Evolutionary conservation across 2,113 vertebrate species (phyloP).

Genomic region (Coregonus clupeaformis): DNA sequence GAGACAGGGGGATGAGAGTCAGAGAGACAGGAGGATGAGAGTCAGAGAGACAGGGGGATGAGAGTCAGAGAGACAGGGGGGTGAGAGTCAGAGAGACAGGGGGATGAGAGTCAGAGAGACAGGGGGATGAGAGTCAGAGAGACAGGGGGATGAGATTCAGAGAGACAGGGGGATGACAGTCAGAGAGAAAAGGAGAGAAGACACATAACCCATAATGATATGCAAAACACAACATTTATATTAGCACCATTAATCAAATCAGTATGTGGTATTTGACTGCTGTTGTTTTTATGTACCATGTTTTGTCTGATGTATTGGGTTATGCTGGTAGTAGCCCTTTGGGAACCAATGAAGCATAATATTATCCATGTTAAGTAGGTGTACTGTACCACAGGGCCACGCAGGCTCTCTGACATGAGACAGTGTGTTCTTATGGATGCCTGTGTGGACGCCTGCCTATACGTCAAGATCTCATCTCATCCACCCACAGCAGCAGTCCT

Average conservation of each 20-base stretch:
- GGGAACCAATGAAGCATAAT: not conserved
- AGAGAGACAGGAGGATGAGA: too few species aligned
- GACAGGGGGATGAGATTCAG: too few species aligned
- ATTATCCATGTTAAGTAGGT: constrained; percentile 58
- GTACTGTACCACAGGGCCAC: not conserved
- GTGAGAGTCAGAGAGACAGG: too few species aligned
- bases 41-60: too few species aligned
- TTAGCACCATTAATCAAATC: too few species aligned
- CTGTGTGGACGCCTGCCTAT: constrained; percentile 11
- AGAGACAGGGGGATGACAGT: too few species aligned
- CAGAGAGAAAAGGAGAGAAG: constrained; percentile 48
- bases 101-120: too few species aligned
- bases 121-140: too few species aligned
- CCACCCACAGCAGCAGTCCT: constrained; percentile 66
- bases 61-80: too few species aligned
- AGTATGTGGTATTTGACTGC: not conserved
- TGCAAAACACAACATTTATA: not conserved
- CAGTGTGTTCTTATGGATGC: constrained; percentile 52
- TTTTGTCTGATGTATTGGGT: constrained; percentile 64
- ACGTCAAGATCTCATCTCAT: constrained; percentile 60
- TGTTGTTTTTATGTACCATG: not conserved
- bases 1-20: too few species aligned
- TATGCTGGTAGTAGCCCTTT: too few species aligned
- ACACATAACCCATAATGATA: too few species aligned
- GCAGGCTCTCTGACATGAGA: constrained; percentile 48